Base-by-base conservation (phyloP, 1,140 invertebrate genomes). In the Danaus plexippus region DNA sequence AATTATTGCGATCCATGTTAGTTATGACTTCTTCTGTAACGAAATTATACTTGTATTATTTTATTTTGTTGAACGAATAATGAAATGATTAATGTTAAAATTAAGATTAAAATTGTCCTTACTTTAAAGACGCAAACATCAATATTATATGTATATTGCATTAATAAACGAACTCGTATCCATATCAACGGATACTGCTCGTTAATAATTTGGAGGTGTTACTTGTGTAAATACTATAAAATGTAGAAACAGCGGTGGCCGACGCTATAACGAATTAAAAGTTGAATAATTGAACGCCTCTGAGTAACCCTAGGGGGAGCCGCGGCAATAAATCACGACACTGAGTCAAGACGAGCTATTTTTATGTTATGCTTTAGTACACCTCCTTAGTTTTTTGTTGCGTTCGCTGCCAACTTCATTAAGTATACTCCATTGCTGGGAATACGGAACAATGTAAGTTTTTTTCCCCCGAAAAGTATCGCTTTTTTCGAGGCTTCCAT, bases 211-310 rank as follows among this genome's bases (percentile, higher is more conserved):
- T 78, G 22, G 22, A 32, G 2, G 22, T 32, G 22, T 32, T 32
- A 61, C 68, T 63, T 54, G 61, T 75, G 73, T 80, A 82, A 87
- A 85, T 85, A 87, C 80, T 81, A 74, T 79, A 80, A 75, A 80
- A 79, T 69, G 71, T 67, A 75, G 73, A 72, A 78, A 81, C 77
- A 75, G 64, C 69, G 69, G 78, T 77, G 73, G 77, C 72, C 70
- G 54, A 73, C 68, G 74, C 72, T 77, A 85, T 87, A 84, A 85
- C 76, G 73, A 87, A 87, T 87, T 87, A 87, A 87, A 86, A 82
- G 74, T 77, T 87, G 81, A 87, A 87, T 87, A 85, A 87, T 87
- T 85, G 85, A 85, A 83, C 75, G 80, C 80, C 70, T 74, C 73
- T 67, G 73, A 76, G 73, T 70, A 73, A 79, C 75, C 70, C 75